phyloP scores from a whole-genome alignment of 2,888 invertebrate species.

The Balanococcus diminutus region DNA sequence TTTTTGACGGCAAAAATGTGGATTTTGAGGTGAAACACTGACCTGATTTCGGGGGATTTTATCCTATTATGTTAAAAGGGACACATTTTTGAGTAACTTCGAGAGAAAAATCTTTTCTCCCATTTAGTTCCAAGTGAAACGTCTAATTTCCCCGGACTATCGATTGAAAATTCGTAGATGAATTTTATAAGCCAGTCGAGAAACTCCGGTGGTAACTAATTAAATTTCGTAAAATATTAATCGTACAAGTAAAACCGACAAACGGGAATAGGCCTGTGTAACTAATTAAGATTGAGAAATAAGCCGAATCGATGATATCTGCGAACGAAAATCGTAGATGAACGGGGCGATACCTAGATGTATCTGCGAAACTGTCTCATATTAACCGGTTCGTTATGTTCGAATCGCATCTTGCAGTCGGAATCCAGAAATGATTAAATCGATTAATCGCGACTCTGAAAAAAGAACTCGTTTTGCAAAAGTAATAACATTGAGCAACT shows the following conservation, averaged over 20 bases:
- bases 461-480: slow-evolving; percentile 44
- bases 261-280: not conserved
- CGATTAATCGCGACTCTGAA: slow-evolving; percentile 38
- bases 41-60: too few relatives aligned
- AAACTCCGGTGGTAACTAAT: not conserved
- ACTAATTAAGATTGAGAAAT: slow-evolving; percentile 27
- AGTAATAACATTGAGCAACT: slow-evolving; percentile 49
- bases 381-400: not conserved
- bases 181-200: not conserved
- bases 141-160: too few relatives aligned
- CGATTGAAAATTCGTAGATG: not conserved
- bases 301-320: not conserved
- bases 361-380: slow-evolving; percentile 9
- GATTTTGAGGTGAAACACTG: too few relatives aligned
- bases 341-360: not conserved
- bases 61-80: too few relatives aligned
- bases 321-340: not conserved
- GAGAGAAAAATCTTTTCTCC: too few relatives aligned
- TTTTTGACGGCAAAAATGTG: too few relatives aligned
- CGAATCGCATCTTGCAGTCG: not conserved
- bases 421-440: slow-evolving; percentile 46
- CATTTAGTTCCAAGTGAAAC: too few relatives aligned
- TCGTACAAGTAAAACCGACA: not conserved
- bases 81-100: too few relatives aligned
- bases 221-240: not conserved